A percentile compares a stretch with the other conserved stretches of the same genome.
Evolutionary conservation across 2,113 vertebrate genomes (phyloP).

Genomic region (Orientallactaga bullata): DNA sequence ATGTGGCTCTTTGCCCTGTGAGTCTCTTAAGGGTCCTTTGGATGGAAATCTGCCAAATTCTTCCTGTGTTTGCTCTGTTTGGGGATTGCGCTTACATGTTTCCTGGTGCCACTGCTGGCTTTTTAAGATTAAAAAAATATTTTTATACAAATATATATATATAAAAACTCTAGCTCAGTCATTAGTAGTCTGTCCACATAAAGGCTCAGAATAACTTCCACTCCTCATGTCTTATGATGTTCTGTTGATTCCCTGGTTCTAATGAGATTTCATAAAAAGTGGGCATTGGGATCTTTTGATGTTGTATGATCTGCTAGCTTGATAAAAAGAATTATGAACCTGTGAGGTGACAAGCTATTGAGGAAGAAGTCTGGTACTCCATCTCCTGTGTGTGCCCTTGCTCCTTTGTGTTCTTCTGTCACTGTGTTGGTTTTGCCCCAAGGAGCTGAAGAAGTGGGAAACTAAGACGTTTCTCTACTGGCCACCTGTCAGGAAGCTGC

Average conservation of each 20-base stretch:
- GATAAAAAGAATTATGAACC: neutral
- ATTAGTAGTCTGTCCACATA: neutral
- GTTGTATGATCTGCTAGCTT: neutral
- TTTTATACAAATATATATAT: neutral
- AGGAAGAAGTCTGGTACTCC: neutral
- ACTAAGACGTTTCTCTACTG: neutral
- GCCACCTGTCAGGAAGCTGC: conserved; percentile 30
- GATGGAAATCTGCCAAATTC: conserved; percentile 46
- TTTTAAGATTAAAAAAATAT: neutral
- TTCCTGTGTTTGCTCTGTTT: neutral
- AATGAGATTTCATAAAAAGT: neutral
- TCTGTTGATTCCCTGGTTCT: neutral
- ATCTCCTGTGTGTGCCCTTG: neutral
- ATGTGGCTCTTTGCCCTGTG: neutral
- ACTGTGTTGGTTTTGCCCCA: neutral
- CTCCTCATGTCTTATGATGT: neutral
- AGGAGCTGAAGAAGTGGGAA: neutral
- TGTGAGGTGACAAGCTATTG: neutral
- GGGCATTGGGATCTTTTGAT: neutral
- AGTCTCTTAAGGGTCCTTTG: neutral
- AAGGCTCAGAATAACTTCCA: neutral
- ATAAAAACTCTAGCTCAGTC: neutral
- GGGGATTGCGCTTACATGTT: neutral
- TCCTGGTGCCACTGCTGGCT: neutral
- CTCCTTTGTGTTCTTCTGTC: neutral